phyloP scores from a whole-genome alignment of 1,140 invertebrate species.

The Stratiolaelaps scimitus region DNA sequence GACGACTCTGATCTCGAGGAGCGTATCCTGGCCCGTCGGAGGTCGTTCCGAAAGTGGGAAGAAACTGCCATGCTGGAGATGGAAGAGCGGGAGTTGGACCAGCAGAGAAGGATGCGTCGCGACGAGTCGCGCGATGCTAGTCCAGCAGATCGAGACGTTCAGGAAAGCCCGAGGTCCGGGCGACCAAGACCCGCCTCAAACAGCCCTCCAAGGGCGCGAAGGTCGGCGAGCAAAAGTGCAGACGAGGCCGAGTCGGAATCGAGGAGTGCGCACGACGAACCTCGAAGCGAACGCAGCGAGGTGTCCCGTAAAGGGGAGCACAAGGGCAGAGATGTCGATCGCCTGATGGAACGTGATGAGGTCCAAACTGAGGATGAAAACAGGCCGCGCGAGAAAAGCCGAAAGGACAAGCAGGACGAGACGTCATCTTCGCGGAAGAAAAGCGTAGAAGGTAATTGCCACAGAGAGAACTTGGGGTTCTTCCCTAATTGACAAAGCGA shows the following conservation, averaged over 20 bases:
- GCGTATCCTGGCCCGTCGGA: constrained; percentile 1
- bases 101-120: background rate
- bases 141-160: background rate
- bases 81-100: constrained; percentile 11
- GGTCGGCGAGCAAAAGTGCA: background rate
- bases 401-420: too few species aligned
- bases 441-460: too few species aligned
- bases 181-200: background rate
- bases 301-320: too few species aligned
- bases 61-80: background rate
- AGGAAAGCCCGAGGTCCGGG: background rate
- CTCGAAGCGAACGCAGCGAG: background rate
- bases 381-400: too few species aligned
- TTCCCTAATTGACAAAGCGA: too few species aligned
- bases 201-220: background rate
- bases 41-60: background rate
- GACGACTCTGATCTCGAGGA: constrained; percentile 17
- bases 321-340: too few species aligned
- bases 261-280: background rate
- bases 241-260: background rate
- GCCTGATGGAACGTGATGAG: too few species aligned
- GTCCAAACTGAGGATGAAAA: too few species aligned
- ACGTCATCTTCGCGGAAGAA: too few species aligned
- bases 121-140: background rate
- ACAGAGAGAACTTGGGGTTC: too few species aligned